Conservation (phyloP, 2,797 vertebrate species). For the Urophycis tenuis region DNA sequence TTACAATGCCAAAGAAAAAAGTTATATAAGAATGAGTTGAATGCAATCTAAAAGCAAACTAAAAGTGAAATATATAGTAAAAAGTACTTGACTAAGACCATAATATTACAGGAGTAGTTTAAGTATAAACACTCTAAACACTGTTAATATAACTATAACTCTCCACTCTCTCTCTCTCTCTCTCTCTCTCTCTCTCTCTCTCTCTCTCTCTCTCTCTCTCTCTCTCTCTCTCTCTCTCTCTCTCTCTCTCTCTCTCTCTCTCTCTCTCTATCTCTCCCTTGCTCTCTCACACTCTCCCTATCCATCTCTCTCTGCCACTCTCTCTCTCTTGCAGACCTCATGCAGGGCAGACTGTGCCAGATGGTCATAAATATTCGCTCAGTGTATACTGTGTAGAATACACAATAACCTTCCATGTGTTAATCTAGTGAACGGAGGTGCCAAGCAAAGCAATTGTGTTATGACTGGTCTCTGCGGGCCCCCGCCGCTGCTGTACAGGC, state of each 20-base stretch:
- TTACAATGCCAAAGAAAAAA: background rate
- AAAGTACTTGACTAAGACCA: background rate
- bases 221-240: constrained; percentile 4
- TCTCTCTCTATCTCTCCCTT: constrained; percentile 15
- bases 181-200: background rate
- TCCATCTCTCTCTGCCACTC: background rate
- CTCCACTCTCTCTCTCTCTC: background rate
- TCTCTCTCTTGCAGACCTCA: background rate
- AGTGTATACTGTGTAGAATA: background rate
- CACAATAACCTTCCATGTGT: background rate
- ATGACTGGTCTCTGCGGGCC: background rate
- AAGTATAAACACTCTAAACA: background rate
- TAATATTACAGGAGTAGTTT: background rate
- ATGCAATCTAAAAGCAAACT: background rate
- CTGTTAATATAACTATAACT: background rate
- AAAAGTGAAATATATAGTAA: background rate
- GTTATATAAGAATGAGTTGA: background rate
- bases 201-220: constrained; percentile 11
- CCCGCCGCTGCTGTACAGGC: background rate
- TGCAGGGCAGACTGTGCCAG: background rate
- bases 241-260: background rate
- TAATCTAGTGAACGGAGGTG: background rate
- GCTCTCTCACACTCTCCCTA: constrained; percentile 13
- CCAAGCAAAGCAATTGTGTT: background rate
- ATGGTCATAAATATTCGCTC: background rate